A percentile compares a stretch with the other conserved stretches of the same genome.
Conservation (phyloP, 2,113 vertebrate genomes). For the Grammomys surdaster region DNA sequence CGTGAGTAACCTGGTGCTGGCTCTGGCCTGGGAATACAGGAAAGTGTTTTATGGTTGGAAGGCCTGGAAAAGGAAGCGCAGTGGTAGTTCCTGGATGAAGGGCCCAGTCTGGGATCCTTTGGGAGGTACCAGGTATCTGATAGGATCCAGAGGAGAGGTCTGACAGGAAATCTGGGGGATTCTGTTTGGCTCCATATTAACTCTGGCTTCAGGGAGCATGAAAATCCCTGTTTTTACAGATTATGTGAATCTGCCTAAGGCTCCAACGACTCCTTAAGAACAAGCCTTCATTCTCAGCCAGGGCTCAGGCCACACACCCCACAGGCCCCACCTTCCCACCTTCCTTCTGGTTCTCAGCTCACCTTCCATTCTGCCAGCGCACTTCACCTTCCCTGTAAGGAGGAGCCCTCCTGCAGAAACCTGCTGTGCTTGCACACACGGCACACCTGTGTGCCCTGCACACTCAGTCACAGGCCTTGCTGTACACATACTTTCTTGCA, state of each 20-base stretch:
- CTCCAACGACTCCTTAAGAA: conserved; percentile 26
- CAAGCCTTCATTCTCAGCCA: background rate
- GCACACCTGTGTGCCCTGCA: conserved; percentile 34
- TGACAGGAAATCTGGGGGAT: conserved; percentile 62
- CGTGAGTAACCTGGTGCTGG: conserved; percentile 5
- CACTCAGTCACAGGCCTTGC: background rate
- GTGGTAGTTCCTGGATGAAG: background rate
- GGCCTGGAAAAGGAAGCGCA: background rate
- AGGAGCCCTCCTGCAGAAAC: background rate
- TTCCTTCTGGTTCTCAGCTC: background rate
- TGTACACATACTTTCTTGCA: background rate
- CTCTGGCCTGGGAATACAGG: conserved; percentile 15
- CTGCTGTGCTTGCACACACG: conserved; percentile 9
- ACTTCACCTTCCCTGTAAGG: background rate
- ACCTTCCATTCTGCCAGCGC: background rate
- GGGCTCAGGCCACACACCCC: conserved; percentile 8
- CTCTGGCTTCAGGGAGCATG: conserved; percentile 69
- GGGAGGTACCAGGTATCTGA: conserved; percentile 6
- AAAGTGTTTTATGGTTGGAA: conserved; percentile 11
- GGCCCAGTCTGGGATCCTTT: conserved; percentile 31
- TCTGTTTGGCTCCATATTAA: conserved; percentile 52
- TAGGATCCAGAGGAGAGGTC: conserved; percentile 53
- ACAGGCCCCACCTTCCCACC: background rate
- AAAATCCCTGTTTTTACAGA: conserved; percentile 63
- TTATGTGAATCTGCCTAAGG: conserved; percentile 48